These are phyloP conservation scores for Dryoscopus gambensis DNA, from an alignment of 2,113 vertebrate species.

Conservation along the genomic window DNA sequence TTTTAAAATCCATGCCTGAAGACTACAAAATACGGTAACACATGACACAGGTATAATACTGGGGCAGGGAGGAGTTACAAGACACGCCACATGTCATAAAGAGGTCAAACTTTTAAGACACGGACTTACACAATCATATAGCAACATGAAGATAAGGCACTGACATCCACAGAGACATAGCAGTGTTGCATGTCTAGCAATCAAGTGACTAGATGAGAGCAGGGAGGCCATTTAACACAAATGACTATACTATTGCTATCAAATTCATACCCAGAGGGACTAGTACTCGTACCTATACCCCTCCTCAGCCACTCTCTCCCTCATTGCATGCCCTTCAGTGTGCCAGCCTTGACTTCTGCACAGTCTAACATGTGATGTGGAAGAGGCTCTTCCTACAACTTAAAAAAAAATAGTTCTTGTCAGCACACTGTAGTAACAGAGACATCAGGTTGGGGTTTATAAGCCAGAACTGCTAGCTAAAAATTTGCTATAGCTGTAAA, in stretches of 20 bases:
- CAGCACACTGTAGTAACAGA: background rate
- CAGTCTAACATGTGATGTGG: background rate
- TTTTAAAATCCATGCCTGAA: background rate
- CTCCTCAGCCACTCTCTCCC: background rate
- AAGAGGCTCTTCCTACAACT: background rate
- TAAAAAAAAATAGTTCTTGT: background rate
- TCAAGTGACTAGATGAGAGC: background rate
- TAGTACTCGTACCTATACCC: background rate
- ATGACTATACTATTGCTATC: background rate
- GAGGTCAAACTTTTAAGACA: background rate
- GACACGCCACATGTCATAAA: background rate
- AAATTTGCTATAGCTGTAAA: background rate
- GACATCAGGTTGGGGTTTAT: background rate
- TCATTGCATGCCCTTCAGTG: background rate
- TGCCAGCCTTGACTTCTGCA: background rate
- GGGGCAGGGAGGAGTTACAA: background rate
- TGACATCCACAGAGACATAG: background rate
- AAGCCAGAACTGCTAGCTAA: background rate
- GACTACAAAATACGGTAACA: background rate
- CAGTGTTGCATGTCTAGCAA: background rate
- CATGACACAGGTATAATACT: background rate
- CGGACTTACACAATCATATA: fast-evolving
- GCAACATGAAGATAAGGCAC: background rate
- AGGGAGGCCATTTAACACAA: background rate
- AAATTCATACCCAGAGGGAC: background rate